These are phyloP conservation scores for Cactoblastis cactorum DNA, from an alignment of 2,888 invertebrate genomes.

Conservation along the genomic window DNA sequence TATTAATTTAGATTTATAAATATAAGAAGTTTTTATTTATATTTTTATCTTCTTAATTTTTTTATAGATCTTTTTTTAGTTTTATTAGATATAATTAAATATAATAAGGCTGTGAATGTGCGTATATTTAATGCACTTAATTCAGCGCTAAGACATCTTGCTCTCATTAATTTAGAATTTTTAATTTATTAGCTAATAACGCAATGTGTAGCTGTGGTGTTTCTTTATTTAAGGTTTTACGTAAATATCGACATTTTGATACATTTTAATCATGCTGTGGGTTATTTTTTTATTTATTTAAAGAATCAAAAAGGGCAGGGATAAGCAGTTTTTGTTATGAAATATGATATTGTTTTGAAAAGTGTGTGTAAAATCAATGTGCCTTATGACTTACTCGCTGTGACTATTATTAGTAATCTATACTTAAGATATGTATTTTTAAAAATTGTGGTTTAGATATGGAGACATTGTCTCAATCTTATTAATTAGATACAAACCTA, in stretches of 20 bases:
- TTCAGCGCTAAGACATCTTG: conserved; percentile 1
- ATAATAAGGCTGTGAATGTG: background rate
- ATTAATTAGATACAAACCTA: background rate
- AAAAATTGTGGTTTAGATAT: background rate
- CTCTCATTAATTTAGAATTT: background rate
- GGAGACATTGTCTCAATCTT: background rate
- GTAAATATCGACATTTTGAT: background rate
- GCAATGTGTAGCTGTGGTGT: background rate
- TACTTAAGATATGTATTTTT: background rate
- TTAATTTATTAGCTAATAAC: background rate
- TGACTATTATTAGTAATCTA: background rate
- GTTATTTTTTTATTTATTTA: background rate
- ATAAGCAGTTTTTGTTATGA: background rate
- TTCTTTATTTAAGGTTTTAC: background rate
- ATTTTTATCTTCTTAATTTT: no score
- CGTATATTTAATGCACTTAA: background rate
- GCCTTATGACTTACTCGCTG: background rate
- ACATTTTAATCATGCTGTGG: background rate
- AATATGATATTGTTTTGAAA: background rate
- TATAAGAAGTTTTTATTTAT: background rate
- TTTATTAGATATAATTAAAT: background rate
- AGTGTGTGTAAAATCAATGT: background rate
- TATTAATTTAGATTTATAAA: background rate
- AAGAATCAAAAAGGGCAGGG: background rate
- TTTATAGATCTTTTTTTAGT: background rate